Base-by-base conservation (phyloP, 1,140 invertebrate genomes). In the Bombus confusus region DNA sequence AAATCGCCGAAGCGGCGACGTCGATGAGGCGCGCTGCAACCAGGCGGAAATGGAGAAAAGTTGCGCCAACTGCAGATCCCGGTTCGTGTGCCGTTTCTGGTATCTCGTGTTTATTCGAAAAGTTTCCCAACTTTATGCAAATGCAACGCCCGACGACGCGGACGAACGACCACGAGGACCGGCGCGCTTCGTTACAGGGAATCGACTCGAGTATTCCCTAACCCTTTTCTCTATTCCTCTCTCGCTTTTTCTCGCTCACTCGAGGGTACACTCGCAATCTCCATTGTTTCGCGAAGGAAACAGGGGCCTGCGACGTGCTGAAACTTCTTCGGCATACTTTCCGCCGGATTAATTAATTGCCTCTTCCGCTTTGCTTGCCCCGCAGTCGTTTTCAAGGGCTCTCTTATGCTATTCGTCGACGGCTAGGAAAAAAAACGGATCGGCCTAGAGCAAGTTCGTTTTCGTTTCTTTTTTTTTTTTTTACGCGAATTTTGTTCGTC, bases 61-160 rank as follows among this genome's bases (percentile, higher is more conserved):
- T 89, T 90, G 78, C 79, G 76, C 85, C 79, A 87, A 90, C 86
- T 87, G 82, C 39, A 6, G 41, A 47, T 57, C 72, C 66, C 68
- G 78, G 34, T 75, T 57, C 31, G 75, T 59, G n/a, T 22, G 41
- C 47, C 52, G 47, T 34, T 76, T 59, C 43, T 43, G 75, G 72
- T 87, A 80, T 90, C 83, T 71, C 88, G 89, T 90, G 88, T 90
- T 90, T 90, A 90, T 90, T 89, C 86, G 88, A 85, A 85, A 89
- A 90, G 84, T 90, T 90, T 80, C 66, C 66, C 41, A 89, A 89
- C 88, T 90, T 78, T 31, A 90, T 91, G 88, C 85, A 91, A 91
- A 90, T 91, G 84, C 90, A 75, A 39, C 72, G 81, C 81, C 80
- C 34, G 43, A 77, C 85, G 77, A 76, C 47, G 52, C n/a, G n/a